phyloP scores from a whole-genome alignment of 2,888 invertebrate genomes.

The Caenorhabditis wallacei region DNA sequence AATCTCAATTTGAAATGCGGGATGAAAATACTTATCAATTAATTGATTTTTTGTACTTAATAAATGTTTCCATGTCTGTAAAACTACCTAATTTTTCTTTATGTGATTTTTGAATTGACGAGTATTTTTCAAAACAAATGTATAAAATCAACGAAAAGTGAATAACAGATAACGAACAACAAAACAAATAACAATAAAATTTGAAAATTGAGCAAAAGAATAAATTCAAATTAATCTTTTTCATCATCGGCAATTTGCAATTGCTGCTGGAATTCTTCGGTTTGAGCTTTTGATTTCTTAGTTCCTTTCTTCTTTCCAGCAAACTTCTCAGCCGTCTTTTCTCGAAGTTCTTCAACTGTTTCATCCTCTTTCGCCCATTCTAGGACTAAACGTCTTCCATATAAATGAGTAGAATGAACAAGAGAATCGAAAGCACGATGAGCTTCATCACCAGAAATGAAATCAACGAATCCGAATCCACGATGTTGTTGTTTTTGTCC shows the following conservation, averaged over 20 bases:
- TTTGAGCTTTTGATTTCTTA: conserved; percentile 65
- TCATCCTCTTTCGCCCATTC: conserved; percentile 93
- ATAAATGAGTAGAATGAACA: conserved; percentile 96
- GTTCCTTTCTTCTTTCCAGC: conserved; percentile 43
- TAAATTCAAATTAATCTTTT: conserved; percentile 32
- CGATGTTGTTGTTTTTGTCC: conserved; percentile 87
- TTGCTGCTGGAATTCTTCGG: conserved; percentile 68
- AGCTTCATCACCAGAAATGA: conserved; percentile 89
- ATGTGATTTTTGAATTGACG: no score
- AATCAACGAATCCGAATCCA: conserved; percentile 98
- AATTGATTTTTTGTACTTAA: background rate
- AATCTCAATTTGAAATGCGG: conserved; percentile 47
- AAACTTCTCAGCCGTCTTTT: conserved; percentile 78
- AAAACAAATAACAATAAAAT: conserved; percentile 39
- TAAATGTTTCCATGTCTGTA: background rate
- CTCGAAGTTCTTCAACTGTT: conserved; percentile 89
- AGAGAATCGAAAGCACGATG: conserved; percentile 92
- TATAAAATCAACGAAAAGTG: conserved; percentile 14
- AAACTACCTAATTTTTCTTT: no score
- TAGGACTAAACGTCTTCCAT: conserved; percentile 93
- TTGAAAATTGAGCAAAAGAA: background rate
- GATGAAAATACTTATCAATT: conserved; percentile 6
- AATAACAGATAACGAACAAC: conserved; percentile 31
- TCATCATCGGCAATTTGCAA: conserved; percentile 71
- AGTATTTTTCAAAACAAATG: background rate